Evolutionary conservation across 2,113 vertebrate species (phyloP), one percentile per base, ranked within the genome.

Genomic region (Erythrocercus mccallii): DNA sequence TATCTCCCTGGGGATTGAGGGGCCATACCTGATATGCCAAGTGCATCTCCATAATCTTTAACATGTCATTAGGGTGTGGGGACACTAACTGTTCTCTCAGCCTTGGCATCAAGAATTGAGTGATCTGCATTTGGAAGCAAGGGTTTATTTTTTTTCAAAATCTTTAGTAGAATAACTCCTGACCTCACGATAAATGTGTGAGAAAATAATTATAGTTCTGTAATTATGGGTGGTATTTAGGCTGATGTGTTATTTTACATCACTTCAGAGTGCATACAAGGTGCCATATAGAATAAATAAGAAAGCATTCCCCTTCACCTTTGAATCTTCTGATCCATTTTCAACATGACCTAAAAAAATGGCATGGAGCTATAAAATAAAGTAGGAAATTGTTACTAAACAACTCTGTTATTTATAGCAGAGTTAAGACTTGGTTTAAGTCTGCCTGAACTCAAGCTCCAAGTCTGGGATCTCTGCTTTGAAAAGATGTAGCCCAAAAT

Each of bases 181-280:
- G 79, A 95, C 80, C 82, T 94, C 40, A 18, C 53, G 80, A 70
- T 81, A 94, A 94, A 94, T 1, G 6, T 60, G 82, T 3, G 31
- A 88, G 62, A 87, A 94, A 94, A 94, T 97, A 90, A 92, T 90
- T 94, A 74, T 78, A 77, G 40, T 88, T 94, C 53, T 72, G 65
- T 92, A 94, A 92, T 96, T 94, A 89, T 79, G 78, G 74, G 56
- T 74, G 57, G 15, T 76, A 73, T 91, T 89, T 91, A 95, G 70
- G 50, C 54, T 92, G n/a, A 30, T 80, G 54, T 93, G 82, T 92
- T 94, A 81, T 74, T 86, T 90, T 82, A 68, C 60, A 73, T 87
- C 40, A 27, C 61, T 94, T 44, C n/a, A 42, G 58, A 87, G 58
- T 87, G 40, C 62, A 69, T 71, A 44, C 27, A 57, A 76, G 70